These are phyloP conservation scores for Hipposideros larvatus DNA, from an alignment of 2,797 vertebrate genomes.

Conservation along the genomic window DNA sequence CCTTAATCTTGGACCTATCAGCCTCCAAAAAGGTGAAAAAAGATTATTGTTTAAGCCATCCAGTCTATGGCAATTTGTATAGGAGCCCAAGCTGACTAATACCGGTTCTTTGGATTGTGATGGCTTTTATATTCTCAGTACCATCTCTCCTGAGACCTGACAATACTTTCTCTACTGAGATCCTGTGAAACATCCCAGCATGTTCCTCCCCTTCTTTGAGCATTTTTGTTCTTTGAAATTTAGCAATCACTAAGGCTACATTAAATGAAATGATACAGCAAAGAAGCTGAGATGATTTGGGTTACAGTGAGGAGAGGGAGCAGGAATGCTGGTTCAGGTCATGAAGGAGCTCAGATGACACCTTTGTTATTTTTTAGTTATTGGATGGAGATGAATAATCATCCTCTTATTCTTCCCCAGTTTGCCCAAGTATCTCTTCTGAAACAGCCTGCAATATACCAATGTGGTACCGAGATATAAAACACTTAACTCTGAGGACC, in stretches of 20 bases:
- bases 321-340: neutral
- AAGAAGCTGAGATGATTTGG: neutral
- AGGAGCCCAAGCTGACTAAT: neutral
- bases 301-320: neutral
- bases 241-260: neutral
- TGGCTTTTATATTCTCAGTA: neutral
- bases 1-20: neutral
- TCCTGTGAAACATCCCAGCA: neutral
- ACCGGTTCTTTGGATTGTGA: neutral
- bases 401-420: neutral
- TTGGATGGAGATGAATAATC: neutral
- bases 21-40: neutral
- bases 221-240: neutral
- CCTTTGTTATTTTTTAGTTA: neutral
- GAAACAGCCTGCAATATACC: neutral
- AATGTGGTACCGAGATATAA: neutral
- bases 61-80: neutral
- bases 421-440: neutral
- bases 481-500: neutral
- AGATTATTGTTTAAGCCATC: neutral
- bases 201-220: neutral
- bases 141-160: neutral
- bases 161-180: neutral
- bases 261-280: neutral
- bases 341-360: neutral